Evolutionary conservation across 2,797 vertebrate species (phyloP).

Genomic region (Tenualosa ilisha): DNA sequence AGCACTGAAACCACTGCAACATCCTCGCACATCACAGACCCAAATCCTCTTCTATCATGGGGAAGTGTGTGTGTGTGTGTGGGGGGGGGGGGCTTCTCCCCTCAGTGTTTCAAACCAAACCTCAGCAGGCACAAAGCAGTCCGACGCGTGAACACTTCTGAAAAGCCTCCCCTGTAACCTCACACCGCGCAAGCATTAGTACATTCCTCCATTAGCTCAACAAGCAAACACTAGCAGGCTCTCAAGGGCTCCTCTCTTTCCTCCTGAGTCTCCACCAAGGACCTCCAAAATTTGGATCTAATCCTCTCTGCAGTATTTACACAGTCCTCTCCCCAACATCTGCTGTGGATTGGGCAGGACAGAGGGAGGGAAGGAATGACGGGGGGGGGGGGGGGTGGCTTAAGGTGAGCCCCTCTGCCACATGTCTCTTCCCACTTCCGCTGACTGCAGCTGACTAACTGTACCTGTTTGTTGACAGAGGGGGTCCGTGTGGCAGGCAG

Average conservation of each 20-base stretch:
- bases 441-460: background rate
- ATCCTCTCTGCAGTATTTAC: background rate
- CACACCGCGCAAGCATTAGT: background rate
- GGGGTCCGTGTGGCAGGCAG: constrained; percentile 30
- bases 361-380: background rate
- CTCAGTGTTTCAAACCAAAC: background rate
- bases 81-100: background rate
- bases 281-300: background rate
- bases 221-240: constrained; percentile 11
- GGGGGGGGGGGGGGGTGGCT: background rate
- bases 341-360: background rate
- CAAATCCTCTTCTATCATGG: background rate
- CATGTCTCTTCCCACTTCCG: background rate
- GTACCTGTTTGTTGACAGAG: constrained; percentile 48
- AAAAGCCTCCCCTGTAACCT: background rate
- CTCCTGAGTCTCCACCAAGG: background rate
- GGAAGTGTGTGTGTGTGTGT: background rate
- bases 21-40: constrained; percentile 19
- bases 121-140: background rate
- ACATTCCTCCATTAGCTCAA: constrained; percentile 1
- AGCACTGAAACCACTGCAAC: constrained; percentile 23
- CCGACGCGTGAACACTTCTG: background rate
- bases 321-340: background rate
- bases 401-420: background rate
- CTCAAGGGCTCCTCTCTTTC: background rate